Percentiles rank a stretch among this genome's conserved stretches.
phyloP scores from a whole-genome alignment of 2,888 invertebrate species.

The Chrysina gloriosa region DNA sequence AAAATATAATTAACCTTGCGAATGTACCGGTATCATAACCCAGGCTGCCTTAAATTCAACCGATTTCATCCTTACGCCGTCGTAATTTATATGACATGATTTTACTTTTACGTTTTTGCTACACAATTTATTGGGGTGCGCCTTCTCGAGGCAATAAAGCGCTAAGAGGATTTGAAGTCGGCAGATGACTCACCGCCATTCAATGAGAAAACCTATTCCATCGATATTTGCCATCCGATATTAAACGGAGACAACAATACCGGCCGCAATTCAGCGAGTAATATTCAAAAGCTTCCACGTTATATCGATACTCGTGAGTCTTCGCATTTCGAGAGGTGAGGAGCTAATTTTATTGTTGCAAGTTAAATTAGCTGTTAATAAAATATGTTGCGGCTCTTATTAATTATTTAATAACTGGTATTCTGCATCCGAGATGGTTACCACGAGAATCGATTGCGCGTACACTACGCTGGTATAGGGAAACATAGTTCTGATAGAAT shows the following conservation, averaged over 20 bases:
- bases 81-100: neutral
- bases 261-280: neutral
- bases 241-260: neutral
- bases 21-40: neutral
- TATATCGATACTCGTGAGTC: too few species aligned
- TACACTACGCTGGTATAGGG: neutral
- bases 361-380: neutral
- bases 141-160: neutral
- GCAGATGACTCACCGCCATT: neutral
- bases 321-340: neutral
- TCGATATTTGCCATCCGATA: conserved; percentile 14
- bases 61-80: neutral
- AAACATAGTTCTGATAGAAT: conserved; percentile 8
- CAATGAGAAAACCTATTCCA: neutral
- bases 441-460: neutral
- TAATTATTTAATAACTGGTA: neutral
- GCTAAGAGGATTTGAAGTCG: conserved; percentile 11
- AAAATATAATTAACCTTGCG: too few species aligned
- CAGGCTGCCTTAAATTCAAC: neutral
- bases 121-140: conserved; percentile 7
- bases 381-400: neutral
- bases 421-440: too few species aligned
- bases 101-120: neutral
- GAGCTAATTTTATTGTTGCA: neutral
- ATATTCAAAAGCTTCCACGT: too few species aligned